Conservation (phyloP, 1,140 invertebrate genomes). For the Philotrypesis tridentata region DNA sequence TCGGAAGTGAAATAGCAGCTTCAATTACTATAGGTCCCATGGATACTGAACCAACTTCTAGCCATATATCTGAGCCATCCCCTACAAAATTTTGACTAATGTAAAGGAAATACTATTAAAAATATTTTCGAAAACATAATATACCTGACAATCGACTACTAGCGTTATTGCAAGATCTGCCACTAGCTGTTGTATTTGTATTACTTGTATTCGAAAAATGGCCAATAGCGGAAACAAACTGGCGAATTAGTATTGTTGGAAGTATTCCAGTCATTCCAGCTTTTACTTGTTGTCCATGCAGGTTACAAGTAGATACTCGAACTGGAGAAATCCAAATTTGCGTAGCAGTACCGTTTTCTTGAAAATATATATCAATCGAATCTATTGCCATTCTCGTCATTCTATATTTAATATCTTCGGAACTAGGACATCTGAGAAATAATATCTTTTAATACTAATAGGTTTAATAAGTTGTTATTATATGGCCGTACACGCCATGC, state of each 20-base stretch:
- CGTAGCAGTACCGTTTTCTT: conserved; percentile 90
- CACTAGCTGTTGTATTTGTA: conserved; percentile 77
- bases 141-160: conserved; percentile 67
- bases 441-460: too few relatives aligned
- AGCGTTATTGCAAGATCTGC: conserved; percentile 71
- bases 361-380: conserved; percentile 91
- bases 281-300: conserved; percentile 92
- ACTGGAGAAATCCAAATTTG: conserved; percentile 93
- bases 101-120: neutral
- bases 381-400: conserved; percentile 94
- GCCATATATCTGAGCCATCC: conserved; percentile 85
- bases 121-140: neutral
- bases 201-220: conserved; percentile 72
- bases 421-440: conserved; percentile 81
- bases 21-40: conserved; percentile 94
- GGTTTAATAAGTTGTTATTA: too few relatives aligned
- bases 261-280: conserved; percentile 92
- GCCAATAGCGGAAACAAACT: conserved; percentile 78
- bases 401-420: conserved; percentile 95
- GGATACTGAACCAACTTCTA: conserved; percentile 93
- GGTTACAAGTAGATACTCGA: conserved; percentile 92
- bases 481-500: too few relatives aligned
- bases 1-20: conserved; percentile 87
- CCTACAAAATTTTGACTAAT: conserved; percentile 50
- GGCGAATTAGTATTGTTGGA: conserved; percentile 83